Conservation (phyloP, 2,888 invertebrate species). For the Drosophila algonquin region DNA sequence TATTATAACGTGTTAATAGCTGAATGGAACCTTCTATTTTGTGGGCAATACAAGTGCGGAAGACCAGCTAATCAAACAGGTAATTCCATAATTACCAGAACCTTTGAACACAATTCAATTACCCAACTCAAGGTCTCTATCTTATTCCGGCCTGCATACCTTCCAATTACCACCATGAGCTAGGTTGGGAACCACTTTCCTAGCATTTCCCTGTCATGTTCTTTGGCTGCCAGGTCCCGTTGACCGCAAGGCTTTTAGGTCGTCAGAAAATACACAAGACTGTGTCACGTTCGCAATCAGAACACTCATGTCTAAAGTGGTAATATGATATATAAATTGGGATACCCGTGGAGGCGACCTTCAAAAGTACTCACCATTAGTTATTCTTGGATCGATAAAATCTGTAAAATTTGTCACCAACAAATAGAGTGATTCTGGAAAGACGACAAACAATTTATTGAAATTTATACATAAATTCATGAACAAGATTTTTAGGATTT, state of each 20-base stretch:
- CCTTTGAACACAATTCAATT: accelerated
- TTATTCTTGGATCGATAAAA: conserved; percentile 28
- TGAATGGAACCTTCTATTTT: conserved; percentile 2
- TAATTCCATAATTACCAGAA: neutral
- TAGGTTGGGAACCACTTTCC: neutral
- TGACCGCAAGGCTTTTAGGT: conserved; percentile 32
- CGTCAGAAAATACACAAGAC: conserved; percentile 27
- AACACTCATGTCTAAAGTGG: no score
- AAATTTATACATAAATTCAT: no score
- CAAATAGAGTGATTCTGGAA: neutral
- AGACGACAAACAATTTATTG: neutral
- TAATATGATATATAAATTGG: conserved; percentile 26
- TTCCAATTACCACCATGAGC: neutral
- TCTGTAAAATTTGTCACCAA: conserved; percentile 8
- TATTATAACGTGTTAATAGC: no score
- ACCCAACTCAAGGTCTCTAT: neutral
- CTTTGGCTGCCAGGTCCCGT: conserved; percentile 14
- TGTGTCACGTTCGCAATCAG: conserved; percentile 31
- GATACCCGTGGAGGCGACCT: conserved; percentile 11
- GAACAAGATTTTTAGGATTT: neutral
- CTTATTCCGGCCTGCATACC: neutral
- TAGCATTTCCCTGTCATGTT: neutral
- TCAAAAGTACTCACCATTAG: conserved; percentile 1
- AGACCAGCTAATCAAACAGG: neutral
- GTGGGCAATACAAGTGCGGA: no score